These are phyloP conservation scores for Enteromius trimaculatus DNA, from an alignment of 2,797 vertebrate genomes.

Conservation along the genomic window DNA sequence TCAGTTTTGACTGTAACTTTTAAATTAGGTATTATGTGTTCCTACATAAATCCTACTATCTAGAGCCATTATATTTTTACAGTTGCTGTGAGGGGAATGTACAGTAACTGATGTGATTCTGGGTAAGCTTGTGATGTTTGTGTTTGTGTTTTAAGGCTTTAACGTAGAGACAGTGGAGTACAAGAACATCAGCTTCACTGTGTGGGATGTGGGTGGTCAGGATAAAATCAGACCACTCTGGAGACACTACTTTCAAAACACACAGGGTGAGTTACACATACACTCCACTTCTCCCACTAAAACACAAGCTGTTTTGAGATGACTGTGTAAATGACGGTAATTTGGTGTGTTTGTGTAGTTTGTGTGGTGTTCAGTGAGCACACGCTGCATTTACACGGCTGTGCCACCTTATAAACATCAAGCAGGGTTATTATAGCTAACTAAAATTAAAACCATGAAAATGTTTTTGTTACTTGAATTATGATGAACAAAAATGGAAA, in stretches of 20 bases:
- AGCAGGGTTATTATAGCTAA: not conserved
- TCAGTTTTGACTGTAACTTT: not conserved
- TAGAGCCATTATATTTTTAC: not conserved
- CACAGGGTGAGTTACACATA: slow-evolving; percentile 56
- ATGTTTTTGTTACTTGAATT: not conserved
- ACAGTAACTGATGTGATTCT: not conserved
- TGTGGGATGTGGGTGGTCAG: slow-evolving; percentile 86
- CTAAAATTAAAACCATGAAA: not conserved
- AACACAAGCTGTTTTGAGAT: not conserved
- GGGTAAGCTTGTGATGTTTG: not conserved
- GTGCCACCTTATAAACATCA: not conserved
- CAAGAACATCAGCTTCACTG: slow-evolving; percentile 85
- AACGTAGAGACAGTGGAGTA: slow-evolving; percentile 84
- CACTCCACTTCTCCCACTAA: not conserved
- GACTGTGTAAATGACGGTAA: not conserved
- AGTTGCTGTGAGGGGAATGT: not conserved
- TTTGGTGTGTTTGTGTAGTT: not conserved
- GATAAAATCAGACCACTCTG: slow-evolving; percentile 82
- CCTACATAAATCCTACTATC: not conserved
- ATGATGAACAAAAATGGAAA: not conserved
- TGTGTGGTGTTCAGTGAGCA: not conserved
- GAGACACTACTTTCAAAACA: slow-evolving; percentile 75
- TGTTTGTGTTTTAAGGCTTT: slow-evolving; percentile 71
- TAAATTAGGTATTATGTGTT: not conserved
- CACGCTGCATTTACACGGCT: not conserved